A percentile compares a stretch with the other conserved stretches of the same genome.
These are phyloP conservation scores for Aphaenogaster ashmeadi DNA, from an alignment of 1,140 invertebrate species.

Conservation along the genomic window DNA sequence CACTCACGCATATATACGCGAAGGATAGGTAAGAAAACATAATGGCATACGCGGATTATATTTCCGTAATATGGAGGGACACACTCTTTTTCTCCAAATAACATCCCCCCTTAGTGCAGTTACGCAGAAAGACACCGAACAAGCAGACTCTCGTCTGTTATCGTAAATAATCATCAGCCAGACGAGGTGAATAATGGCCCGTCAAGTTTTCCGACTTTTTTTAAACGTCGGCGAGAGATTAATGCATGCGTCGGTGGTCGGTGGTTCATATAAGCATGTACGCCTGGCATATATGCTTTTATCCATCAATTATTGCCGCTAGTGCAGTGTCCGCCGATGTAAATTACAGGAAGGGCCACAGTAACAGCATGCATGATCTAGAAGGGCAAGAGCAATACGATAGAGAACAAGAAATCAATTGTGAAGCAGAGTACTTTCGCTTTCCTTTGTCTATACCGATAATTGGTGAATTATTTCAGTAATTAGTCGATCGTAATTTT, in stretches of 20 bases:
- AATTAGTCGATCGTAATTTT: background rate
- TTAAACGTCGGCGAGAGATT: slow-evolving; percentile 65
- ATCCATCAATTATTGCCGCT: slow-evolving; percentile 70
- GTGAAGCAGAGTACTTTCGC: background rate
- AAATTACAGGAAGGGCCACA: slow-evolving; percentile 40
- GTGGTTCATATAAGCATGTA: slow-evolving; percentile 32
- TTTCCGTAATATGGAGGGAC: background rate
- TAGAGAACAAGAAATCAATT: slow-evolving; percentile 16
- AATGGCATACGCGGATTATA: background rate
- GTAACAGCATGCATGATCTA: slow-evolving; percentile 15
- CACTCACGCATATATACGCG: background rate
- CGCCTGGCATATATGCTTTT: slow-evolving; percentile 42
- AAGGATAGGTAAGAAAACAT: background rate
- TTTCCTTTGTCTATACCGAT: background rate
- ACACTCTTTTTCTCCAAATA: slow-evolving; percentile 44
- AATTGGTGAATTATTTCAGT: background rate
- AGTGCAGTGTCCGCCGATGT: slow-evolving; percentile 36
- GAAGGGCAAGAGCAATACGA: slow-evolving; percentile 26
- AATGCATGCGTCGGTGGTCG: slow-evolving; percentile 62
- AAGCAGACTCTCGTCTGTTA: slow-evolving; percentile 44
- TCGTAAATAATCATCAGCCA: slow-evolving; percentile 68
- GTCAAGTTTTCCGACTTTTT: slow-evolving; percentile 62
- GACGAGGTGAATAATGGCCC: slow-evolving; percentile 64
- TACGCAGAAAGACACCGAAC: slow-evolving; percentile 24
- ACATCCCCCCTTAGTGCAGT: slow-evolving; percentile 33